Evolutionary conservation across 2,797 vertebrate species (phyloP), one percentile per base, ranked within the genome.

Genomic region (Protonibea diacanthus): DNA sequence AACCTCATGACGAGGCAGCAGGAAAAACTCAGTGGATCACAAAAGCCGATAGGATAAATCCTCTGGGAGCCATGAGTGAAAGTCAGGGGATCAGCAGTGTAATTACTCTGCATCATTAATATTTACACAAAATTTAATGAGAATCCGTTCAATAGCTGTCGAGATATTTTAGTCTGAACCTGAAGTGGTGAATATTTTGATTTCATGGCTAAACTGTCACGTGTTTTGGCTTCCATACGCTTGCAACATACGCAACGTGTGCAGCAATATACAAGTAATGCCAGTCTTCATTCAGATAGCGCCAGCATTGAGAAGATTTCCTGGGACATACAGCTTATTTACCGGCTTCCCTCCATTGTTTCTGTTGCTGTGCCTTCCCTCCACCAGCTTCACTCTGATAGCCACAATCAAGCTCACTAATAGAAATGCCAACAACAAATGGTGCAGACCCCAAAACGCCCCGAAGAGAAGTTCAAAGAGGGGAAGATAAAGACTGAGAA

Each of bases 371-470:
- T 33, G 23, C 38, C 67, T 40, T 56, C 40, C 55, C 62, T 14
- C 20, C 77, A 55, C 49, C 42, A 59, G 40, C 52, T n/a, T 70
- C 61, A 11, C 62, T 59, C 58, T n/a, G 75, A 86, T 63, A 10
- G 71, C 72, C 66, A 44, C 69, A 74, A 86, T 77, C 81, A 71
- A 66, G 67, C 59, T 60, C 64, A 3, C 69, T 85, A 69, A 78
- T 74, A 77, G 80, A 88, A 83, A 83, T 13, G 60, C 71, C 84
- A 83, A 78, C 67, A 61, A 56, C 63, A 71, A 74, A 76, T 33
- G 44, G 44, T 1, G 14, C 5, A 25, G 76, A 58, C 56, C 57
- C 42, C 21, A 18, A 38, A 81, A 76, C 44, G 42, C 18, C 74
- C 56, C 3, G 57, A 48, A 76, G 72, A 74, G 74, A 84, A 81